Base-by-base conservation (phyloP, 2,113 vertebrate species). In the Deroptyus accipitrinus region DNA sequence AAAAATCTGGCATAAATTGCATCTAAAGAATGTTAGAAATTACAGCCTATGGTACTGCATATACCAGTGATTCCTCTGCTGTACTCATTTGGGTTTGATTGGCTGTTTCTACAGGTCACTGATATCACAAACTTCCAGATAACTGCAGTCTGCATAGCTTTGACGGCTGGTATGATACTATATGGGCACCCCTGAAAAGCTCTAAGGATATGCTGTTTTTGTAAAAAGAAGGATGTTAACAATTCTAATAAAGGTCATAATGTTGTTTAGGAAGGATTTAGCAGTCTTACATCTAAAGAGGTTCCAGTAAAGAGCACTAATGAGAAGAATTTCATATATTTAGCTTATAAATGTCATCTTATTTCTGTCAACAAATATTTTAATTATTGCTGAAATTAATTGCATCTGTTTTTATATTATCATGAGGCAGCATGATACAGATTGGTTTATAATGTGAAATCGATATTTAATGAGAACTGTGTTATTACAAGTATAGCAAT, bases 371-470 rank as follows among this genome's bases (percentile, higher is more conserved):
- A 78, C 46, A 77, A 55, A 82, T 86, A 92, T 92, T 97, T 94
- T 86, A 94, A 76, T 87, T 92, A n/a, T 28, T 69, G 31, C 9
- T 85, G 35, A 94, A 94, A 90, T 93, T 91, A 90, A 90, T 93
- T 87, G 49, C 15, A 48, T 79, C 27, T 90, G 30, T 55, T 91
- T 94, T 92, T 87, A 55, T 55, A 64, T 31, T 68, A 83, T 61
- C 73, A 83, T 77, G 35, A 77, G 69, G 33, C 44, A 87, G 18
- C 48, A 87, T 37, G 31, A 72, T 64, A 88, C 37, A 92, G 93
- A 92, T 83, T 90, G 10, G 6, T 88, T 92, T 92, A 89, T 72
- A 91, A 97, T 51, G 37, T 83, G 57, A 94, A 96, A 97, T 80
- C 5, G 8, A 94, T 95, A 88, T 66, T 88, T 95, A 76, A 90